These are phyloP conservation scores for Eriocheir sinensis DNA, from an alignment of 1,140 invertebrate species.

Conservation along the genomic window DNA sequence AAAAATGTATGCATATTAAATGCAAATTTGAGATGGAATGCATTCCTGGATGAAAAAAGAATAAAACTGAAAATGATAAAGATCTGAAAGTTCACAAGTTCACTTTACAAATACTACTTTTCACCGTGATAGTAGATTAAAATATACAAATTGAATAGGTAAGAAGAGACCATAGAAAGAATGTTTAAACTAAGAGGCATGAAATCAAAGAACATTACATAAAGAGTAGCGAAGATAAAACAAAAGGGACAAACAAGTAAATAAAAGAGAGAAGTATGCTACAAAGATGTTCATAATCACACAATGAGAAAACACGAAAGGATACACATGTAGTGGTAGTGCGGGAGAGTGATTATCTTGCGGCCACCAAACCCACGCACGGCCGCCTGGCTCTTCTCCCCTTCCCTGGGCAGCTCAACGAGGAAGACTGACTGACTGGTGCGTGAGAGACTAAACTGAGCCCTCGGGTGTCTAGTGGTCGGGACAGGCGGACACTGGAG, in stretches of 20 bases:
- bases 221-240: background rate
- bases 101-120: no score
- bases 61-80: no score
- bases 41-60: no score
- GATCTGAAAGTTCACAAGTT: no score
- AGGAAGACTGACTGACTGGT: background rate
- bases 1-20: no score
- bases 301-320: background rate
- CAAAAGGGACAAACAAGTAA: background rate
- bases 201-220: background rate
- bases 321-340: no score
- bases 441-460: no score
- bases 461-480: background rate
- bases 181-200: no score
- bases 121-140: background rate
- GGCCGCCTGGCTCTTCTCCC: background rate
- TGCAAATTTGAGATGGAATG: background rate
- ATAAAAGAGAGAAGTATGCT: background rate
- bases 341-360: no score
- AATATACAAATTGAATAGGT: background rate
- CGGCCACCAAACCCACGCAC: background rate
- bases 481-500: background rate
- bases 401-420: background rate
- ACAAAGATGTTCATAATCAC: no score
- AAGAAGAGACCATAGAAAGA: no score